Conservation (phyloP, 2,113 vertebrate genomes). For the Phylloscopus whistleri region DNA sequence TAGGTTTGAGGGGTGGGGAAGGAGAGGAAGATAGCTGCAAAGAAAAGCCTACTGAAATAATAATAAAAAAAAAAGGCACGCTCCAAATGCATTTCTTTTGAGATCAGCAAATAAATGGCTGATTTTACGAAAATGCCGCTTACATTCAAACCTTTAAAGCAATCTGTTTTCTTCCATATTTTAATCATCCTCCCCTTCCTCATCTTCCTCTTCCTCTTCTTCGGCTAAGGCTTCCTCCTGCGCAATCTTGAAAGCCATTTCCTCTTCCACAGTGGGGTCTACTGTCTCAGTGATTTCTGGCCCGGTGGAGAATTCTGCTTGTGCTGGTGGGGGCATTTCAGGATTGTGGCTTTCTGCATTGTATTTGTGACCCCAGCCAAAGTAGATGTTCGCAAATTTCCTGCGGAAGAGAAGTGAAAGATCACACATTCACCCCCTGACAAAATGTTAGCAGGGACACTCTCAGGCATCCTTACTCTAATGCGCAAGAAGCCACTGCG, state of each 20-base stretch:
- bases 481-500: background rate
- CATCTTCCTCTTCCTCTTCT: conserved; percentile 76
- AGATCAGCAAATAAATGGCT: background rate
- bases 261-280: conserved; percentile 87
- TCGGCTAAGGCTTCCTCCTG: conserved; percentile 74
- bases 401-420: conserved; percentile 48
- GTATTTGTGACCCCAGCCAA: conserved; percentile 94
- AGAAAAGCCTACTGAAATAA: background rate
- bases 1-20: too few relatives aligned
- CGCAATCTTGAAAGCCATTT: conserved; percentile 74
- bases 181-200: conserved; percentile 71
- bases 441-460: background rate
- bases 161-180: background rate
- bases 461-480: background rate
- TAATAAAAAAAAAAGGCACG: background rate
- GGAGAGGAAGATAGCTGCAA: too few relatives aligned
- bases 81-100: background rate
- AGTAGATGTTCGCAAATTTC: conserved; percentile 88
- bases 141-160: background rate
- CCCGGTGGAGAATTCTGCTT: conserved; percentile 78
- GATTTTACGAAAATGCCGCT: background rate
- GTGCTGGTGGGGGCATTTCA: conserved; percentile 59
- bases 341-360: conserved; percentile 76
- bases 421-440: background rate
- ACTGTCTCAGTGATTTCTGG: conserved; percentile 80